Base-by-base conservation (phyloP, 2,888 invertebrate genomes). In the Chelonus formosanus region DNA sequence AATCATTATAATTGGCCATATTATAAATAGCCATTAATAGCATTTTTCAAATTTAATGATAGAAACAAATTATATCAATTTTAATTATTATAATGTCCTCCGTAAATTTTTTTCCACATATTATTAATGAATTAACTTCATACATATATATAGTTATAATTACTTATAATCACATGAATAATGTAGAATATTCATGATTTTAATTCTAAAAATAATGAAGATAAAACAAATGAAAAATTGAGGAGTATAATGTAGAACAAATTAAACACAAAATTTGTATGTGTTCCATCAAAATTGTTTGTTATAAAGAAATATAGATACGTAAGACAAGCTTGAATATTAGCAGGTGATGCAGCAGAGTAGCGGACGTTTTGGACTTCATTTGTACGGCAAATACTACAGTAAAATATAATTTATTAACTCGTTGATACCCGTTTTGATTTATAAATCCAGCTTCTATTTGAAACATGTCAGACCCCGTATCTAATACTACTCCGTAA, bases 281-380 rank as follows among this genome's bases (percentile, higher is more conserved):
- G 20, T 20, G 20, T 20, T 20, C 20, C 20, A 20, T 20, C 40
- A n/a, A 32, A 44, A 60, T 34, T 44, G 20, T 10, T 43, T 40
- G 31, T 55, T 47, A 48, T 63, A 57, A 50, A 65, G 48, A 56
- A 64, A 34, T n/a, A 68, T 59, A 54, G 34, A 65, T 68, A 52
- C 59, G 64, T 68, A 64, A 71, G 64, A 65, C 68, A 67, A 70
- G 67, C 68, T 72, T 69, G 68, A 73, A 71, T 73, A 73, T 75
- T 78, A 75, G 73, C 79, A 80, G 79, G 79, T 80, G 76, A 77
- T 70, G 65, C 68, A 67, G 71, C 65, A 63, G 65, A 69, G 56
- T 67, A 20, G 20, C 20, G 63, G 53, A 57, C 62, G 62, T 68
- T 65, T 60, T 48, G 20, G 48, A 31, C 20, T 20, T 20, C 35